phyloP scores from a whole-genome alignment of 2,797 vertebrate genomes.

The Clarias laeviceps region DNA sequence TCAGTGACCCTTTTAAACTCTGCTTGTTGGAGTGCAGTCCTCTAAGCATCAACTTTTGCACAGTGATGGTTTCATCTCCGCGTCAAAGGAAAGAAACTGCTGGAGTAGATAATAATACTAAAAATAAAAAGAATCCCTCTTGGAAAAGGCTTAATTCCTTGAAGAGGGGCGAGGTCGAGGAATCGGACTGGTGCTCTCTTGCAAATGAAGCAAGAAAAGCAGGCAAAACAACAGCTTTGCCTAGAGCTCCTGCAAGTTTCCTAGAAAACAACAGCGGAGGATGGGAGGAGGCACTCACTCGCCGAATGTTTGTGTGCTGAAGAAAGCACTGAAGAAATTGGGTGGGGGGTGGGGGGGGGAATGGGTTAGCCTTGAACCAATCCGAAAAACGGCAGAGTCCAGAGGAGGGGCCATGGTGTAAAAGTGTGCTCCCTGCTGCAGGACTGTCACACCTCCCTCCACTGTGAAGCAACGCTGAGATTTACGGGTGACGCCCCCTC shows the following conservation, averaged over 20 bases:
- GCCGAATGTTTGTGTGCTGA: slow-evolving; percentile 58
- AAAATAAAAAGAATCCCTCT: not conserved
- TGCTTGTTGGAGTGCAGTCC: not conserved
- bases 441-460: slow-evolving; percentile 27
- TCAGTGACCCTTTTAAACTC: not conserved
- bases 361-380: slow-evolving; percentile 19
- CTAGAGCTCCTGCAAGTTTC: slow-evolving; percentile 33
- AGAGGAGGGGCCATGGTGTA: slow-evolving; percentile 20
- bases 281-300: slow-evolving; percentile 38
- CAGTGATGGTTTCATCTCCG: not conserved
- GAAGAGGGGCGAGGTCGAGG: not conserved
- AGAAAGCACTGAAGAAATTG: slow-evolving; percentile 66
- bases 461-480: slow-evolving; percentile 14
- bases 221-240: slow-evolving; percentile 21
- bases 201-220: not conserved
- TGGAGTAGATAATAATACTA: not conserved
- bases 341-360: slow-evolving; percentile 23
- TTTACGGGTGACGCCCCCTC: slow-evolving; percentile 16
- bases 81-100: not conserved
- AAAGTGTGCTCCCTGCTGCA: slow-evolving; percentile 19
- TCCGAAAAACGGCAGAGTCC: slow-evolving; percentile 22
- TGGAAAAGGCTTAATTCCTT: not conserved
- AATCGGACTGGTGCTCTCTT: not conserved
- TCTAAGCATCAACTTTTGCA: not conserved
- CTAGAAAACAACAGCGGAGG: slow-evolving; percentile 57